Base-by-base conservation (phyloP, 2,888 invertebrate genomes). In the Diachrysia chrysitis region DNA sequence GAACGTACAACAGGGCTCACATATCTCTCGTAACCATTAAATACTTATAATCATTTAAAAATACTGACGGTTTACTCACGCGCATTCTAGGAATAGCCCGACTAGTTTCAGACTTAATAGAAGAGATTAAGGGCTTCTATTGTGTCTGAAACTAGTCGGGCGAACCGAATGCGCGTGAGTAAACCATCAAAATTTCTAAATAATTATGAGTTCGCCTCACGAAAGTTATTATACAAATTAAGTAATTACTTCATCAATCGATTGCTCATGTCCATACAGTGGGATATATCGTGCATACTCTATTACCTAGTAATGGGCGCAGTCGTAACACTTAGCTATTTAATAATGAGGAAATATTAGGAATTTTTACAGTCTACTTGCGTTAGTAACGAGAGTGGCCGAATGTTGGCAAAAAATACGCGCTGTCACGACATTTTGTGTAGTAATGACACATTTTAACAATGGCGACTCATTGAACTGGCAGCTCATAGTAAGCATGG, bases 361-460 rank as follows among this genome's bases (percentile, higher is more conserved):
- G 82, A 83, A 86, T 88, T 86, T 89, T 90, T 85, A 90, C 90
- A 91, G 82, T 90, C 91, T 88, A 91, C 89, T 91, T 90, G 82
- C 79, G 70, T 58, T 83, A 64, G 71, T 90, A 90, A 91, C 81
- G 74, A 83, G 71, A 71, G 67, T 74, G 81, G 66, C 51, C 77
- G 75, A 84, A 64, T 62, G 66, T 63, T 48, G 25, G 71, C 46
- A 73, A 76, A 78, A 81, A 80, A 67, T 59, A 63, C 63, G 55
- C 17, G 51, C 29, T 56, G 68, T 76, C 81, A 76, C 69, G 79
- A 79, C 66, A 81, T 69, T 73, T 70, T 73, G 63, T 81, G 67
- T 63, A 71, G 71, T 77, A 78, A 81, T 79, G 73, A 76, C 78
- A 81, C 62, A 69, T 55, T 76, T 66, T 63, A 74, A 63, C 65